Evolutionary conservation across 2,888 invertebrate species (phyloP), one percentile per base, ranked within the genome.

Genomic region (Taphrorychus bicolor): DNA sequence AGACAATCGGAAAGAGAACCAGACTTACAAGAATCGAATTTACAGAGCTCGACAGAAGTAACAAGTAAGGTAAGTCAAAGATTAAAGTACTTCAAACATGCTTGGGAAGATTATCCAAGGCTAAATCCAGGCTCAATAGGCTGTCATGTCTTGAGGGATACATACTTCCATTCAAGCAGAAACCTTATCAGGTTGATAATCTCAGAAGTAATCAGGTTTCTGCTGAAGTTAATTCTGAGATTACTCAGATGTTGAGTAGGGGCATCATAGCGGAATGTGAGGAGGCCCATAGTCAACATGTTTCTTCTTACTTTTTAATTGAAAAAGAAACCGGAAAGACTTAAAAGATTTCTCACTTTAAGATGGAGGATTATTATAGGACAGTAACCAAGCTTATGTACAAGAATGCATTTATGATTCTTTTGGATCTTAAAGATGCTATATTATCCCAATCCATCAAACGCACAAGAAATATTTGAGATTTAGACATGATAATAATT

Each of bases 381-480:
- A 48, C 42, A 14, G 59, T 59, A 9, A 49, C 22, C 5, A 42
- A 49, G 14, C 17, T 59, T 16, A 14, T 59, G 17, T n/a, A 19
- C n/a, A n/a, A n/a, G n/a, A n/a, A n/a, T n/a, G n/a, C 16, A 3
- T 48, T 22, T 17, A 59, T 59, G 59, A 16, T 21, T 17, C n/a
- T 23, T 5, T 17, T 59, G 24, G 59, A 59, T 11, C 21, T 59
- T 18, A 48, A 40, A 24, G 49, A 48, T 17, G 58, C 32, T 58
- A 22, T 16, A 1, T 48, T 14, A 21, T 59, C 2, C 59, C 48
- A 1, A 22, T 59, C 1, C 5, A 11, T 3, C 18, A 59, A 48
- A 4, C 3, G 1, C 9, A 40, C 42, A 59, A 48, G 24, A 59
- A 59, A 22, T 59, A 22, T 23, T 14, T 59, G 48, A 14, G 45